These are phyloP conservation scores for Anastatus disparis DNA, from an alignment of 1,140 invertebrate genomes.

Conservation along the genomic window DNA sequence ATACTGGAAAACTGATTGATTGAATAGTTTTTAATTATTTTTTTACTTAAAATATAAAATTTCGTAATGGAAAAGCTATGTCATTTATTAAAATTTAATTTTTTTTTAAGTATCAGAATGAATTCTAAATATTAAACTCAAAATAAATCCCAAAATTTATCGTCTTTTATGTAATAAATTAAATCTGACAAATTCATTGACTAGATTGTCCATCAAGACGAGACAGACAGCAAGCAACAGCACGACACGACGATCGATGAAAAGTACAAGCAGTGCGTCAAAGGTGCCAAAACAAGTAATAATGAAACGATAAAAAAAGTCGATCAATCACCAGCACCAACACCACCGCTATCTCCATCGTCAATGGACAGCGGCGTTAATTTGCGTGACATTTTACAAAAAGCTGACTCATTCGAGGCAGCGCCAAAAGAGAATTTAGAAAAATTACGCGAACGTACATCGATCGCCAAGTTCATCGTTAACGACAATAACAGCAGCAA, in stretches of 20 bases:
- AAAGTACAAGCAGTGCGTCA: constrained; percentile 62
- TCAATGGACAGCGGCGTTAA: constrained; percentile 32
- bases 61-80: too few species aligned
- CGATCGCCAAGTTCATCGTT: constrained; percentile 57
- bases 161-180: too few species aligned
- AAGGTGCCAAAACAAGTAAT: constrained; percentile 49
- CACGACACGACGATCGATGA: constrained; percentile 59
- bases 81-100: too few species aligned
- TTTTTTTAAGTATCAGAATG: too few species aligned
- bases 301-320: too few species aligned
- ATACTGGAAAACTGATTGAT: too few species aligned
- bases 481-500: constrained; percentile 28
- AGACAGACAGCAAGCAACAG: neutral
- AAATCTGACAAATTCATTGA: too few species aligned
- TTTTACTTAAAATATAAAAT: too few species aligned
- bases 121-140: too few species aligned
- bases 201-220: neutral
- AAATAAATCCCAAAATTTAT: too few species aligned
- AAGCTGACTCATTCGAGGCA: constrained; percentile 49
- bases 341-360: neutral
- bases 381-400: constrained; percentile 53
- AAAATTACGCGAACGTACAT: constrained; percentile 59
- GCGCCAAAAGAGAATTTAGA: constrained; percentile 59
- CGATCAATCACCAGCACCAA: constrained; percentile 11
- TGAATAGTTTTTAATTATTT: too few species aligned